A percentile compares a stretch with the other conserved stretches of the same genome.
Evolutionary conservation across 64 coral and sea anemone genomes (phyloP).

Genomic region (Montipora efflorescens): DNA sequence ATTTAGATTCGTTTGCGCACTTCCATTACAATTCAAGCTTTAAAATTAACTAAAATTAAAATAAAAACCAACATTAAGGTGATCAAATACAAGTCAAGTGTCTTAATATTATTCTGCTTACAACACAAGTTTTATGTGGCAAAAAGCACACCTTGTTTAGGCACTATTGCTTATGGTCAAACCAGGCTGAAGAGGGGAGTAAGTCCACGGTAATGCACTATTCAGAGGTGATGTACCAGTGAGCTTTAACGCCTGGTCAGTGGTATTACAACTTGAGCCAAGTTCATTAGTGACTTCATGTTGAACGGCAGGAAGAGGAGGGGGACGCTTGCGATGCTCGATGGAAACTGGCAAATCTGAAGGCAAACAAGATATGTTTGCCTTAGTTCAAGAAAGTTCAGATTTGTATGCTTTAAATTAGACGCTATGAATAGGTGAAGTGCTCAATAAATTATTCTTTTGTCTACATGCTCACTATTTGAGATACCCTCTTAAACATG

Average conservation of each 20-base stretch:
- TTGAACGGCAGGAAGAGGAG: conserved; percentile 47
- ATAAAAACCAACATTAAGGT: too few species aligned
- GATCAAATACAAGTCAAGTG: neutral
- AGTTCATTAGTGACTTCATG: conserved; percentile 35
- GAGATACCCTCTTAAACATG: neutral
- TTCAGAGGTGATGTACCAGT: conserved; percentile 78
- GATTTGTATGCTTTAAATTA: neutral
- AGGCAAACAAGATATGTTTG: conserved; percentile 42
- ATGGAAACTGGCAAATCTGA: conserved; percentile 12
- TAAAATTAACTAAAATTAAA: too few species aligned
- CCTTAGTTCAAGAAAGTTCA: neutral
- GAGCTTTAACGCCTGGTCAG: conserved; percentile 67
- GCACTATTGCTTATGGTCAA: conserved; percentile 47
- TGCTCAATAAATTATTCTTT: too few species aligned
- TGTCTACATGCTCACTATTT: too few species aligned
- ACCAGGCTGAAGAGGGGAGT: conserved; percentile 28
- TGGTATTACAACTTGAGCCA: conserved; percentile 50
- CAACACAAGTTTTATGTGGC: conserved; percentile 9
- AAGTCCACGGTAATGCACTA: conserved; percentile 75
- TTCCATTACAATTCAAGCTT: too few species aligned
- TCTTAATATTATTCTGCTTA: neutral
- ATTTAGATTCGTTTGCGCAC: too few species aligned
- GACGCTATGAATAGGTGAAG: too few species aligned
- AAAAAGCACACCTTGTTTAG: conserved; percentile 30
- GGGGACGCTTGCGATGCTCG: conserved; percentile 47